Evolutionary conservation across 2,888 invertebrate genomes (phyloP), one percentile per base, ranked within the genome.

Genomic region (Clepsis dumicolana): DNA sequence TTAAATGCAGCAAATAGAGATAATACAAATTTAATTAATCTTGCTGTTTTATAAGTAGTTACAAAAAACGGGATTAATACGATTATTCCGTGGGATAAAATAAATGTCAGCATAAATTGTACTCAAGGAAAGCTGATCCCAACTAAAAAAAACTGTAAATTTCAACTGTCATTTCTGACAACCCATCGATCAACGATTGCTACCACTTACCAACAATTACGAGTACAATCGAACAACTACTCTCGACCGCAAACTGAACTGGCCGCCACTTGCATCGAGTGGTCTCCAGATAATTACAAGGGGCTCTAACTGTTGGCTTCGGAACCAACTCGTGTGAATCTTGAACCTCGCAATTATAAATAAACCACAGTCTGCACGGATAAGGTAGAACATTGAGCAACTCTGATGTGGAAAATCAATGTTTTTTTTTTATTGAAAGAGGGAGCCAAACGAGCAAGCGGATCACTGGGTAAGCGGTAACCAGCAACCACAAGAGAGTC

Each of bases 181-280:
- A 10, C 21, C 48, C 48, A 48, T 48, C 21, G 21, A 48, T 48
- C 48, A 21, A 21, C 7, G n/a, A n/a, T 12, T 8, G 8, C 18
- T 1, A 16, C 41, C 2, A 41, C 41, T 48, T 12, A 48, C 12
- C 21, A 21, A 48, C 48, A 48, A 44, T 18, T 44, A 16, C 3
- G 12, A 21, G 48, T 21, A 48, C 48, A 48, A 48, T 48, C 48
- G 41, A 44, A 44, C 41, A 21, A 21, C 44, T 38, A 44, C 48
- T 12, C 48, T 21, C 48, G 21, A 48, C 18, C 21, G 12, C 18
- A 12, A 44, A 21, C 3, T 12, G 48, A 21, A 10, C 21, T 21
- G 10, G 21, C 21, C 21, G 18, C 44, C 44, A 48, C 48, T 48
- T 12, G 48, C 3, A 3, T 21, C 4, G 12, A 48, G 48, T 21